Percentiles rank a stretch among this genome's conserved stretches.
Evolutionary conservation across 2,797 vertebrate species (phyloP).

Genomic region (Spinibarbus caldwelli): DNA sequence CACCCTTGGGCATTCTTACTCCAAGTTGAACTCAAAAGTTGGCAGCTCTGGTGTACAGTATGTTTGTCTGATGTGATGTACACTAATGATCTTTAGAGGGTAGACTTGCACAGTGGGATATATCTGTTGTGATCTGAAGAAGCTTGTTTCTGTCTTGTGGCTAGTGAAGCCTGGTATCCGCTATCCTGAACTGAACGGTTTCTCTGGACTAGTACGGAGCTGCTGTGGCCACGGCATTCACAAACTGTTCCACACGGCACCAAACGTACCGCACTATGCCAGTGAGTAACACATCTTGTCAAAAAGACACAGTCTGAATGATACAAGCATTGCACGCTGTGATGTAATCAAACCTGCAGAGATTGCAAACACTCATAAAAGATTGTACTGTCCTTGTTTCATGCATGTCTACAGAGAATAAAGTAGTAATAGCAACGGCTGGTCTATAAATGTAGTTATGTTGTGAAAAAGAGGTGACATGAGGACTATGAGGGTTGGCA

Average conservation of each 20-base stretch:
- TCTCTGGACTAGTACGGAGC: conserved; percentile 96
- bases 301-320: background rate
- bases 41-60: background rate
- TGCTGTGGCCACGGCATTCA: conserved; percentile 98
- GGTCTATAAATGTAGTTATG: conserved; percentile 68
- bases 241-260: conserved; percentile 96
- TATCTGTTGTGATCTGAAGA: conserved; percentile 1
- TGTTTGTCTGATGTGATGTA: background rate
- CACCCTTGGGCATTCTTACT: no score
- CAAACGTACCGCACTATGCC: conserved; percentile 97
- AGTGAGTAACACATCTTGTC: conserved; percentile 82
- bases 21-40: background rate
- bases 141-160: conserved; percentile 6
- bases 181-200: conserved; percentile 92
- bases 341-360: background rate
- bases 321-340: background rate
- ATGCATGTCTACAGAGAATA: conserved; percentile 86
- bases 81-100: conserved; percentile 46
- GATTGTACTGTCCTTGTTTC: conserved; percentile 62
- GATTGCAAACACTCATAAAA: background rate
- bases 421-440: conserved; percentile 94
- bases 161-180: conserved; percentile 94
- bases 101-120: conserved; percentile 18
- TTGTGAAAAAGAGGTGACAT: conserved; percentile 76
- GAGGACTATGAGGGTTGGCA: conserved; percentile 84